Conservation (phyloP, 2,888 invertebrate genomes). For the Cosmia trapezina region DNA sequence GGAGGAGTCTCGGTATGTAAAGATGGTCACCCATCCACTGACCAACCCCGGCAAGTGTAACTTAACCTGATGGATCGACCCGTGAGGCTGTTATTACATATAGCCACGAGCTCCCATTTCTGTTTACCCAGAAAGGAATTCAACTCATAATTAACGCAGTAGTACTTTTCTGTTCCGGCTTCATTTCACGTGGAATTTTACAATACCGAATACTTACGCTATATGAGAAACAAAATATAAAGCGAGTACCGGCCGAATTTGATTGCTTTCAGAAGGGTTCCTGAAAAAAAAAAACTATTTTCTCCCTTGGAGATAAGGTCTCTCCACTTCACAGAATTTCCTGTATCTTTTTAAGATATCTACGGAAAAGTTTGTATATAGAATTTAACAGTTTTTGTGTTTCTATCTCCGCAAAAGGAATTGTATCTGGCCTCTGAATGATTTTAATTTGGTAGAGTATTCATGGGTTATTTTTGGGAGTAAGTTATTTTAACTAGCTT, state of each 20-base stretch:
- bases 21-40: too few relatives aligned
- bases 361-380: constrained; percentile 54
- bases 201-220: neutral
- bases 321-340: constrained; percentile 31
- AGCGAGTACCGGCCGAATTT: constrained; percentile 30
- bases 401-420: constrained; percentile 44
- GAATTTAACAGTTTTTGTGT: constrained; percentile 55
- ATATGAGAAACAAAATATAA: constrained; percentile 23
- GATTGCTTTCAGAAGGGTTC: constrained; percentile 49
- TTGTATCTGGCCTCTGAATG: constrained; percentile 22
- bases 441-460: constrained; percentile 38
- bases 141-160: neutral
- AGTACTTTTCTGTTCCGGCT: neutral
- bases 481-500: constrained; percentile 3
- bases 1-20: too few relatives aligned
- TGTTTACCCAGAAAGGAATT: neutral
- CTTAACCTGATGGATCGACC: too few relatives aligned
- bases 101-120: too few relatives aligned
- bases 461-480: constrained; percentile 2
- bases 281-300: constrained; percentile 52
- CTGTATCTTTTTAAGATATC: constrained; percentile 56
- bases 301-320: constrained; percentile 31
- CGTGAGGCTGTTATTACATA: too few relatives aligned
- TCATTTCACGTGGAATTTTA: constrained; percentile 5
- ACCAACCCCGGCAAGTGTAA: too few relatives aligned